Evolutionary conservation across 1,140 invertebrate genomes (phyloP).

Genomic region (Samia ricini): DNA sequence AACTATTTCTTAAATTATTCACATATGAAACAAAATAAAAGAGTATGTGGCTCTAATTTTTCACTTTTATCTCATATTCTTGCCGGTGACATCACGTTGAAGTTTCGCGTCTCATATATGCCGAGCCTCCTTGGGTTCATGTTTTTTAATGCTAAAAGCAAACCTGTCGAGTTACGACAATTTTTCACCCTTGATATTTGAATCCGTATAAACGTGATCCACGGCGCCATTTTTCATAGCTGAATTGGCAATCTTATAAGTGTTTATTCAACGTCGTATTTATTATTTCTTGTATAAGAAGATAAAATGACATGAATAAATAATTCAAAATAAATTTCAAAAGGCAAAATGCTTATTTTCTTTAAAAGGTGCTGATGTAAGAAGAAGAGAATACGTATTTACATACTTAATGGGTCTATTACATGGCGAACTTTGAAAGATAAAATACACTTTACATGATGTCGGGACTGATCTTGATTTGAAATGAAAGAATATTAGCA

Average conservation of each 20-base stretch:
- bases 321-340: not conserved
- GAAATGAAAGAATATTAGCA: too few relatives aligned
- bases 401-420: too few relatives aligned
- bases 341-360: not conserved
- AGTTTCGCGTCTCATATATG: not conserved
- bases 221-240: not conserved
- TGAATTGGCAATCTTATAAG: not conserved
- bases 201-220: constrained; percentile 1
- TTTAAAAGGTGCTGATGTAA: not conserved
- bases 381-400: not conserved
- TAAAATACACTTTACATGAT: too few relatives aligned
- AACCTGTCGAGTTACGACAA: constrained; percentile 4
- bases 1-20: too few relatives aligned
- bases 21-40: too few relatives aligned
- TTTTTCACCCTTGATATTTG: constrained; percentile 10
- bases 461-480: too few relatives aligned
- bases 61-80: not conserved
- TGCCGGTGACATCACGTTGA: not conserved
- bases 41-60: not conserved
- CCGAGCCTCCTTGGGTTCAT: not conserved
- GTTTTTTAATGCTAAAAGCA: constrained; percentile 7
- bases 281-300: constrained; percentile 1
- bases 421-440: too few relatives aligned
- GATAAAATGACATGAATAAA: not conserved
- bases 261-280: not conserved